These are phyloP conservation scores for Chaunax sp. DNA, from an alignment of 2,797 vertebrate genomes.

Conservation along the genomic window DNA sequence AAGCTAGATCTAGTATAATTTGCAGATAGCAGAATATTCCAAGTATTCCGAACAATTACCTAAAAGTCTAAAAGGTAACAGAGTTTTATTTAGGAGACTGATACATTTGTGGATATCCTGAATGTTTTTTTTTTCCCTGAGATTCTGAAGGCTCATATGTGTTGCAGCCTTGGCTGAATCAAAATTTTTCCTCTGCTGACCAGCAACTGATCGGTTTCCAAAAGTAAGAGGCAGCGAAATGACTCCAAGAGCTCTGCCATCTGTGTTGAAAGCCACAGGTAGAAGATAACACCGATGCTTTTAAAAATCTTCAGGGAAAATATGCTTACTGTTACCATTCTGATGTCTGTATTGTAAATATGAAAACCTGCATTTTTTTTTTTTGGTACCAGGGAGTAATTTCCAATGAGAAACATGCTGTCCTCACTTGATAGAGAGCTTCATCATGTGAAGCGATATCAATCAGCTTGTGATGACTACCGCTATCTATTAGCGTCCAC, in stretches of 20 bases:
- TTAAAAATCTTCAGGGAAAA: not conserved
- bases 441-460: too few relatives aligned
- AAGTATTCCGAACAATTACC: not conserved
- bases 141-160: slow-evolving; percentile 42
- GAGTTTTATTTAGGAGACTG: slow-evolving; percentile 10
- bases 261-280: slow-evolving; percentile 5
- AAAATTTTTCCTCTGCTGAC: slow-evolving; percentile 31
- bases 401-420: too few relatives aligned
- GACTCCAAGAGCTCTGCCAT: slow-evolving; percentile 29
- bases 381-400: too few relatives aligned
- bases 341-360: not conserved
- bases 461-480: too few relatives aligned
- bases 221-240: slow-evolving; percentile 23
- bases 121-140: slow-evolving; percentile 54
- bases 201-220: slow-evolving; percentile 34
- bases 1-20: not conserved
- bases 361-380: too few relatives aligned
- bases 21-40: not conserved
- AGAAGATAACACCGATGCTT: slow-evolving; percentile 11
- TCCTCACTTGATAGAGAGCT: too few relatives aligned
- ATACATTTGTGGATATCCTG: slow-evolving; percentile 26
- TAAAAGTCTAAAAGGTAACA: not conserved
- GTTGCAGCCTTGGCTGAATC: slow-evolving; percentile 23
- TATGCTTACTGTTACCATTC: not conserved
- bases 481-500: too few relatives aligned